Base-by-base conservation (phyloP, 2,113 vertebrate genomes). In the Willisornis vidua region DNA sequence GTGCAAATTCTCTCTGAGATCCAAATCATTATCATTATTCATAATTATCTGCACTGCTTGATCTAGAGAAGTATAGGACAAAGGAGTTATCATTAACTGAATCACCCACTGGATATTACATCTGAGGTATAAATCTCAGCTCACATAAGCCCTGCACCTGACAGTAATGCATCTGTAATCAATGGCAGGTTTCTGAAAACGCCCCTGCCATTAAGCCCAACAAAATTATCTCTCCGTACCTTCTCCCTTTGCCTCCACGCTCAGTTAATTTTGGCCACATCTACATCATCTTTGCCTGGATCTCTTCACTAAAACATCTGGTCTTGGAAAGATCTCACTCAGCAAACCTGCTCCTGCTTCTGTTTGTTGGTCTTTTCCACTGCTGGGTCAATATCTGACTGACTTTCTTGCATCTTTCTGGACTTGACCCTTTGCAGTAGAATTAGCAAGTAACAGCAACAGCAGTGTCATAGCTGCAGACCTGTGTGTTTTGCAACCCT, bases 31-130 rank as follows among this genome's bases (percentile, higher is more conserved):
- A 73, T 92, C 88, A 91, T 95, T 96, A 89, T 96, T 97, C 93
- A 89, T 97, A 97, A 97, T 96, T 94, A 97, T 82, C 93, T 94
- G 51, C 90, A 43, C 65, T 91, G 86, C 80, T 94, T 95, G 91
- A 94, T 93, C 90, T 96, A 68, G 87, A 97, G 94, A 93, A 96
- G 82, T 78, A 63, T 41, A 58, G 85, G 91, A 94, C 89, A 97
- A 94, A 91, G 93, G 80, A 89, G 67, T 62, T 92, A 67, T 55
- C 94, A 89, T 96, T 96, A 91, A 86, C 85, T 63, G 91, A 93
- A 85, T 96, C 91, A 89, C 83, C 80, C 78, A 73, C 75, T 95
- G 83, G 48, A 87, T 90, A 85, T 77, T 88, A 76, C 52, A 48
- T 46, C n/a, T 39, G 54, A 91, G 61, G 24, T 48, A 17, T 77